These are phyloP conservation scores for Myocastor coypus DNA, from an alignment of 2,113 vertebrate species.

Conservation along the genomic window DNA sequence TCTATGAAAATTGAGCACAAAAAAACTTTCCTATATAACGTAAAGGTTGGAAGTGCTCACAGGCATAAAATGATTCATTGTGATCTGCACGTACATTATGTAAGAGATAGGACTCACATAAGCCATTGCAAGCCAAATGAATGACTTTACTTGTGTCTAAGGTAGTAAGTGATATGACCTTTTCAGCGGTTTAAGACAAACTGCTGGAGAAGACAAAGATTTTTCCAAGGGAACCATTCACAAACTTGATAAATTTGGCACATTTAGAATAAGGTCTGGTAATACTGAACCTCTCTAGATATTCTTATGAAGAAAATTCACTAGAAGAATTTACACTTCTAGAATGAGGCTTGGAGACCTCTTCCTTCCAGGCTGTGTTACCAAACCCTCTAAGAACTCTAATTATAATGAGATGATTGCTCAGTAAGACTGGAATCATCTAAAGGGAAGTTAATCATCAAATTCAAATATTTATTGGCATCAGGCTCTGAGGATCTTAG, in stretches of 20 bases:
- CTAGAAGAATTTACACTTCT: background rate
- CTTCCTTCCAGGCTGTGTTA: background rate
- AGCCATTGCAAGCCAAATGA: background rate
- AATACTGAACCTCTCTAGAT: background rate
- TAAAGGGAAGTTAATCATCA: background rate
- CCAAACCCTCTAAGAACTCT: background rate
- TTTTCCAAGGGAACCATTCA: slow-evolving; percentile 9
- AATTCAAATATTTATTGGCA: background rate
- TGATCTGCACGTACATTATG: background rate
- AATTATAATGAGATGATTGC: background rate
- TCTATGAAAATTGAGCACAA: background rate
- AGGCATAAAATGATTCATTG: slow-evolving; percentile 14
- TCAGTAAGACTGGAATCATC: background rate
- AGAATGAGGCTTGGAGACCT: background rate
- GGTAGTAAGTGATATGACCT: background rate
- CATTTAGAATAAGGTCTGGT: background rate
- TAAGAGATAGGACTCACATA: background rate
- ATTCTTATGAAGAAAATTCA: background rate
- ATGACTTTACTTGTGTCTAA: background rate
- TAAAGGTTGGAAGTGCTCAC: background rate
- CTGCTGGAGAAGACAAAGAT: background rate
- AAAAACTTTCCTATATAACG: slow-evolving; percentile 3
- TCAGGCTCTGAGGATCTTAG: background rate
- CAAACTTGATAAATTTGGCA: background rate
- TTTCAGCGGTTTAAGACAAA: background rate